Evolutionary conservation across 2,888 invertebrate genomes (phyloP).

Genomic region (Agrenia bidenticulata): DNA sequence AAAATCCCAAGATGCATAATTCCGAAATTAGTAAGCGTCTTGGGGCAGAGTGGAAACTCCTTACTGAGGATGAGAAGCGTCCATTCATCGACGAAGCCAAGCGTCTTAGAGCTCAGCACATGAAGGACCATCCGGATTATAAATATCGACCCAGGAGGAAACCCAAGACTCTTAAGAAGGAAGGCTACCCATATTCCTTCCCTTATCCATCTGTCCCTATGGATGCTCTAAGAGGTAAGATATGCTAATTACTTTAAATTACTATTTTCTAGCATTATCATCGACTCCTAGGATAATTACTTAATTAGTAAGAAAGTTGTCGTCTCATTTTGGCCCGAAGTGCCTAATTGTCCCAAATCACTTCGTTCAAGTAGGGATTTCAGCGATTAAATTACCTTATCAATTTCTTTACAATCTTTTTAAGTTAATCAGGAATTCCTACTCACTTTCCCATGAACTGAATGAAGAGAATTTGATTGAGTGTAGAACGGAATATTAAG

Average conservation of each 20-base stretch:
- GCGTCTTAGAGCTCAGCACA: conserved; percentile 63
- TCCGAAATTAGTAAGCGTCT: conserved; percentile 84
- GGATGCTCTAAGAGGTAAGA: conserved; percentile 72
- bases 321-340: no score
- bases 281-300: no score
- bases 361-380: no score
- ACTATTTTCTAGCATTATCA: neutral
- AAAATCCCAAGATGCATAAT: conserved; percentile 75
- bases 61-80: conserved; percentile 80
- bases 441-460: no score
- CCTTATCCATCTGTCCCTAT: conserved; percentile 88
- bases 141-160: conserved; percentile 58
- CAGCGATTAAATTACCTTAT: no score
- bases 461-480: no score
- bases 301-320: no score
- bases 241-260: conserved; percentile 4
- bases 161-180: conserved; percentile 63
- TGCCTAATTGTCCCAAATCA: no score
- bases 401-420: no score
- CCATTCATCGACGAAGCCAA: conserved; percentile 91
- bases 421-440: no score
- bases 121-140: conserved; percentile 59
- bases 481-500: no score
- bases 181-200: conserved; percentile 88
- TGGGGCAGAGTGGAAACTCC: conserved; percentile 83